A percentile compares a stretch with the other conserved stretches of the same genome.
Conservation (phyloP, 2,888 invertebrate species). For the Allygus modestus region DNA sequence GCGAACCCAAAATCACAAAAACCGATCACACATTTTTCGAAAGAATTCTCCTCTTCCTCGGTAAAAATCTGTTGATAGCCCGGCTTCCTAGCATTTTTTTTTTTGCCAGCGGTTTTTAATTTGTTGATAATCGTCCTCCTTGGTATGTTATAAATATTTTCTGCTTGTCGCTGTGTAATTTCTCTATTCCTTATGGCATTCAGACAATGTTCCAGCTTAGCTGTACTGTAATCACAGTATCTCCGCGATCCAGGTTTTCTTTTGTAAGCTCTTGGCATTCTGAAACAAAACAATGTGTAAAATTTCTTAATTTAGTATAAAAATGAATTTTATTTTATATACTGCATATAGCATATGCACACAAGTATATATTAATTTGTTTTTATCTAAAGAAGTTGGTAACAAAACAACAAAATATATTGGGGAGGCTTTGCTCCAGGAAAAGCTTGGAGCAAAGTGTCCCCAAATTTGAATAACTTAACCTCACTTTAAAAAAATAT, state of each 20-base stretch:
- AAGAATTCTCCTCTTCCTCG: slow-evolving; percentile 68
- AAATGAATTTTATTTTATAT: neutral
- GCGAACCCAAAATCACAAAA: slow-evolving; percentile 70
- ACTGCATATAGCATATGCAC: too few relatives aligned
- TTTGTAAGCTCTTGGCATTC: slow-evolving; percentile 45
- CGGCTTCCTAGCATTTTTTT: slow-evolving; percentile 54
- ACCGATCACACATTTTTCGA: slow-evolving; percentile 65
- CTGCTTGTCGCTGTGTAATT: slow-evolving; percentile 65
- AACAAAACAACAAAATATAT: neutral
- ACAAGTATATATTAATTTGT: too few relatives aligned
- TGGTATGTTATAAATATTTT: slow-evolving; percentile 63
- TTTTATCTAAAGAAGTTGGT: too few relatives aligned
- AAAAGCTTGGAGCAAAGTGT: slow-evolving; percentile 50
- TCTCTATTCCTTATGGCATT: slow-evolving; percentile 55
- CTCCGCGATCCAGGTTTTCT: slow-evolving; percentile 61
- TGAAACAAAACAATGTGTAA: slow-evolving; percentile 38
- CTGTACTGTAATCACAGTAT: slow-evolving; percentile 64
- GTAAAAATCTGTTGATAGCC: slow-evolving; percentile 66
- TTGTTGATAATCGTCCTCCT: slow-evolving; percentile 66
- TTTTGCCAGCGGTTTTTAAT: slow-evolving; percentile 62
- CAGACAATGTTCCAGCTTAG: slow-evolving; percentile 62
- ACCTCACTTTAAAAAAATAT: slow-evolving; percentile 30
- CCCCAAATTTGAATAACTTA: slow-evolving; percentile 22
- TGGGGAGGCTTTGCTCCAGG: slow-evolving; percentile 47
- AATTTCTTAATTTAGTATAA: slow-evolving; percentile 20